Conservation (phyloP, 2,888 invertebrate genomes). For the Xylota segnis region DNA sequence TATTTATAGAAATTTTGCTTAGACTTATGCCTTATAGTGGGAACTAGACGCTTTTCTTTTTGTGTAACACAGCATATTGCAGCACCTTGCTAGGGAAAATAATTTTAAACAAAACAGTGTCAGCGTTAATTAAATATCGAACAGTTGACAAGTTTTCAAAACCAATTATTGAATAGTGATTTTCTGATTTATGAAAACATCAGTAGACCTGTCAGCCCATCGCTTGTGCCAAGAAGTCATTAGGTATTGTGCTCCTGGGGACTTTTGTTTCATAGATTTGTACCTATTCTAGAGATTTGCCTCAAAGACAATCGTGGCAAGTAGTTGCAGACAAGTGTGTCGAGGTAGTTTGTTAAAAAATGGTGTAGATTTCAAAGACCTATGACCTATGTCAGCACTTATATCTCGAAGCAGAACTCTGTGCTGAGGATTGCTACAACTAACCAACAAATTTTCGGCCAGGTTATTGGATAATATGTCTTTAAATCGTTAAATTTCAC, state of each 20-base stretch:
- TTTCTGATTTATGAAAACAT: not conserved
- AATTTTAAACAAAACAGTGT: conserved; percentile 1
- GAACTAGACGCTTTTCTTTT: not conserved
- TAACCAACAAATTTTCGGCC: no score
- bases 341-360: no score
- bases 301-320: not conserved
- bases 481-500: no score
- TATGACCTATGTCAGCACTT: no score
- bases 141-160: not conserved
- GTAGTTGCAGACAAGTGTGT: no score
- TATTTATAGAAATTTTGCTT: conserved; percentile 1
- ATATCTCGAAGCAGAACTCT: no score
- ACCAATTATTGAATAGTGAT: conserved; percentile 2
- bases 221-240: not conserved
- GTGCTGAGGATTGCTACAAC: no score
- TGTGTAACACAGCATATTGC: not conserved
- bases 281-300: not conserved
- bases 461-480: no score
- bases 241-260: not conserved
- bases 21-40: not conserved
- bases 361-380: no score
- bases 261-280: not conserved
- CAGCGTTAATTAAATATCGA: conserved; percentile 22
- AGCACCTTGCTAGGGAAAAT: not conserved
- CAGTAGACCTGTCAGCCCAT: not conserved